Percentiles rank a stretch among this genome's conserved stretches.
Conservation (phyloP, 2,113 vertebrate species). For the Mola mola region DNA sequence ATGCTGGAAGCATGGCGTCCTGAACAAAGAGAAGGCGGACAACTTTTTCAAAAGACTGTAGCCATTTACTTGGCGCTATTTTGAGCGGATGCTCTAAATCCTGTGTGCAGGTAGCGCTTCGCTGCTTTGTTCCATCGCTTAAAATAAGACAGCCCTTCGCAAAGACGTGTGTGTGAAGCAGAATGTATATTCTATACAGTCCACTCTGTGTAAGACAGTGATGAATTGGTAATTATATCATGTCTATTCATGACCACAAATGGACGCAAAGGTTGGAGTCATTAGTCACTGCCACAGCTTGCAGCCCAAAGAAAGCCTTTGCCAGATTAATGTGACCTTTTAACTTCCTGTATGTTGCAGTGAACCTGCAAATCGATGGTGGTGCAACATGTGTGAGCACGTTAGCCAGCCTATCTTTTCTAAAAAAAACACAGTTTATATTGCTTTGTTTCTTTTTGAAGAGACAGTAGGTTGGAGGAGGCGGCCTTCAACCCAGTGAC, state of each 20-base stretch:
- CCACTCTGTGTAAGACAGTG: slow-evolving; percentile 55
- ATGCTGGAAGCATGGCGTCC: slow-evolving; percentile 63
- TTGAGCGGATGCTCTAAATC: slow-evolving; percentile 2
- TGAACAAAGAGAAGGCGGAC: slow-evolving; percentile 23
- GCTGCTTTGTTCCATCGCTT: not conserved
- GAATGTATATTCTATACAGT: slow-evolving; percentile 26
- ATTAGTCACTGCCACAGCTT: slow-evolving; percentile 66
- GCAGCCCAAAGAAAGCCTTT: slow-evolving; percentile 22
- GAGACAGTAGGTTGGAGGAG: slow-evolving; percentile 2
- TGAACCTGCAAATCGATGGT: slow-evolving; percentile 15
- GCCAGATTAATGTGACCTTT: slow-evolving; percentile 22
- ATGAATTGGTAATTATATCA: slow-evolving; percentile 68
- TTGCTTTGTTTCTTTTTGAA: not conserved
- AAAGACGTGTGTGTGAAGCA: not conserved
- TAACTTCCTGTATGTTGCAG: slow-evolving; percentile 25
- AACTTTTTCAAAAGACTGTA: slow-evolving; percentile 12
- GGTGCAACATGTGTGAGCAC: not conserved
- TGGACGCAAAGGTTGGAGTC: slow-evolving; percentile 59
- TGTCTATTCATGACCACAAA: slow-evolving; percentile 71
- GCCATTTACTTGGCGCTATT: slow-evolving; percentile 22
- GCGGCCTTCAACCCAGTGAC: slow-evolving; percentile 37
- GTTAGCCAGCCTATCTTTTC: not conserved
- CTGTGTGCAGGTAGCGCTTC: slow-evolving; percentile 5
- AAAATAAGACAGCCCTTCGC: slow-evolving; percentile 1
- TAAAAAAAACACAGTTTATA: not conserved